phyloP scores from a whole-genome alignment of 1,140 invertebrate genomes.

The Pseudomyrmex cubaensis region DNA sequence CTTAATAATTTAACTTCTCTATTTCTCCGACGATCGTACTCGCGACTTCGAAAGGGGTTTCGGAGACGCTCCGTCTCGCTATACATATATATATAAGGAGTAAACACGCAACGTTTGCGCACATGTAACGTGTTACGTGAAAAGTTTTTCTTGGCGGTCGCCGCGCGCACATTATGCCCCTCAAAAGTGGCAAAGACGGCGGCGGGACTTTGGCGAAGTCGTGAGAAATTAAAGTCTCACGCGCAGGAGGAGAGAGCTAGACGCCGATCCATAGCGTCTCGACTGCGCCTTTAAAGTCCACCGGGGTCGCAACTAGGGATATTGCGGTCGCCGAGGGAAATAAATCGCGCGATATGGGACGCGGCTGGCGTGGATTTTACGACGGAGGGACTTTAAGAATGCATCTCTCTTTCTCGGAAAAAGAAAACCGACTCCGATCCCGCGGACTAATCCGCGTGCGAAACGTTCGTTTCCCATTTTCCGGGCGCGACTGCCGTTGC shows the following conservation, averaged over 20 bases:
- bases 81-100: too few species aligned
- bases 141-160: conserved; percentile 9
- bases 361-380: conserved; percentile 39
- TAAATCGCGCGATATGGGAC: conserved; percentile 49
- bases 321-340: conserved; percentile 55
- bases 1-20: conserved; percentile 13
- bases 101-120: too few species aligned
- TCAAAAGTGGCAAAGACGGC: not conserved
- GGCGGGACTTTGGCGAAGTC: conserved; percentile 40
- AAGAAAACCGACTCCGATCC: not conserved
- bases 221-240: conserved; percentile 57
- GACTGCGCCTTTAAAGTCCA: conserved; percentile 46
- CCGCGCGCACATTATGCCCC: not conserved
- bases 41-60: not conserved
- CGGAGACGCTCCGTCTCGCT: too few species aligned
- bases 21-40: not conserved
- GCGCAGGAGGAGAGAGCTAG: conserved; percentile 17
- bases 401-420: conserved; percentile 28
- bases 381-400: conserved; percentile 40
- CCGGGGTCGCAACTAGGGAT: conserved; percentile 21
- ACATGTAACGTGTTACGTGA: conserved; percentile 13
- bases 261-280: conserved; percentile 32
- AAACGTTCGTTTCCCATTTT: conserved; percentile 10
- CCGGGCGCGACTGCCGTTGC: not conserved
- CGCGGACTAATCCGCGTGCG: conserved; percentile 37